Conservation (phyloP, 35 echinoderm and acorn worm species). For the Apostichopus japonicus region DNA sequence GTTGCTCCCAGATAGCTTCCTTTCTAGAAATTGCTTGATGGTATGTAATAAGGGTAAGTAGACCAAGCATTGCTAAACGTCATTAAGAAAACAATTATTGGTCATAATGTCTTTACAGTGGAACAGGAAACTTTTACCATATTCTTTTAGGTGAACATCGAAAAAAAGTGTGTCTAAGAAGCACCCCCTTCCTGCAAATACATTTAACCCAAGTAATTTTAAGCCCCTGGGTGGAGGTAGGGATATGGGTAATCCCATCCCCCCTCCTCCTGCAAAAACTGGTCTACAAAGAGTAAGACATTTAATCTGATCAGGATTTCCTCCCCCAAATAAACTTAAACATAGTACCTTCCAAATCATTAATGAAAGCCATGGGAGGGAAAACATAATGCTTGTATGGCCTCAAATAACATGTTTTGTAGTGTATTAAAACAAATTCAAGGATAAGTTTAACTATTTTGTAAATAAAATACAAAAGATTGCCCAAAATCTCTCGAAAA, state of each 20-base stretch:
- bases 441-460: too few species aligned
- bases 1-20: not conserved
- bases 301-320: not conserved
- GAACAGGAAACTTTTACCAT: not conserved
- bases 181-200: not conserved
- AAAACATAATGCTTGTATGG: too few species aligned
- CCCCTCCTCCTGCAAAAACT: not conserved
- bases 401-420: too few species aligned
- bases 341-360: not conserved
- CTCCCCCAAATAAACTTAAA: not conserved
- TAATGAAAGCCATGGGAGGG: not conserved
- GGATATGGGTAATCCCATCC: not conserved
- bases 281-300: not conserved
- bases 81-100: constrained; percentile 3
- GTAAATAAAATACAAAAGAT: too few species aligned
- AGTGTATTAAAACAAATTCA: too few species aligned
- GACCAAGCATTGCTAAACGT: not conserved
- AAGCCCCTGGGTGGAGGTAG: not conserved
- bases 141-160: not conserved
- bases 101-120: not conserved
- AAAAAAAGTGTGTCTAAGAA: not conserved
- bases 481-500: too few species aligned
- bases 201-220: not conserved
- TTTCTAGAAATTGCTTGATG: not conserved
- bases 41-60: not conserved